Evolutionary conservation across 53 echinoderm and acorn worm genomes (phyloP).

Genomic region (Hippasteria phrygiana): DNA sequence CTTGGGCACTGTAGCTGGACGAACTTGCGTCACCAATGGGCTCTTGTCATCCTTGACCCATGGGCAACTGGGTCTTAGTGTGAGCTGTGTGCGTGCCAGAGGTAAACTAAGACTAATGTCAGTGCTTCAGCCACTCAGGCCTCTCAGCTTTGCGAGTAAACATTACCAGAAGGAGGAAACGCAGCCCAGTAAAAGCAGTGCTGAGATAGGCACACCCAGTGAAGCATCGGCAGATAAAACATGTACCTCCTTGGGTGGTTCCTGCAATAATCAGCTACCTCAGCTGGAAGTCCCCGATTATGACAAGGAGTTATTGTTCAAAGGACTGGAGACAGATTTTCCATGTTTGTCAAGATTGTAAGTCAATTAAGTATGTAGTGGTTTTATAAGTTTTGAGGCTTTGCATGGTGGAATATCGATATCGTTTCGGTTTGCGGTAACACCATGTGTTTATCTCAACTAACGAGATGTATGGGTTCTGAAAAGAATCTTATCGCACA

Average conservation of each 20-base stretch:
- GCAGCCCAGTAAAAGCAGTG: background rate
- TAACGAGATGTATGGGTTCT: too few species aligned
- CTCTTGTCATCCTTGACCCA: background rate
- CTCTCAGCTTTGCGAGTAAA: background rate
- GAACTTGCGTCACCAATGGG: background rate
- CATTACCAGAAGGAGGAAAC: background rate
- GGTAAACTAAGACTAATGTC: background rate
- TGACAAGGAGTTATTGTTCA: constrained; percentile 78
- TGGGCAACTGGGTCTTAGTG: background rate
- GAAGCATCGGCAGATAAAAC: background rate
- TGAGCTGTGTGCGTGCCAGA: background rate
- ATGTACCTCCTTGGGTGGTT: background rate
- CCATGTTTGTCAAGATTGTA: constrained; percentile 92
- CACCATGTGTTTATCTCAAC: too few species aligned
- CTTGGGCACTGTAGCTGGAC: too few species aligned
- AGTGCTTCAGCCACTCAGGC: background rate
- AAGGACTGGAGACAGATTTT: constrained; percentile 93
- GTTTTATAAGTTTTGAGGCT: background rate
- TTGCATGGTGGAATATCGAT: too few species aligned
- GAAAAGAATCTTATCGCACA: too few species aligned
- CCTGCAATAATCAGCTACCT: constrained; percentile 38
- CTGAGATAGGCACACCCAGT: background rate
- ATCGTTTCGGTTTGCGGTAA: too few species aligned
- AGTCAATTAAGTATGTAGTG: constrained; percentile 36
- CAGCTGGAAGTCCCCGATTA: constrained; percentile 90